Conservation (phyloP, 2,113 vertebrate genomes). For the Oenanthe melanoleuca region DNA sequence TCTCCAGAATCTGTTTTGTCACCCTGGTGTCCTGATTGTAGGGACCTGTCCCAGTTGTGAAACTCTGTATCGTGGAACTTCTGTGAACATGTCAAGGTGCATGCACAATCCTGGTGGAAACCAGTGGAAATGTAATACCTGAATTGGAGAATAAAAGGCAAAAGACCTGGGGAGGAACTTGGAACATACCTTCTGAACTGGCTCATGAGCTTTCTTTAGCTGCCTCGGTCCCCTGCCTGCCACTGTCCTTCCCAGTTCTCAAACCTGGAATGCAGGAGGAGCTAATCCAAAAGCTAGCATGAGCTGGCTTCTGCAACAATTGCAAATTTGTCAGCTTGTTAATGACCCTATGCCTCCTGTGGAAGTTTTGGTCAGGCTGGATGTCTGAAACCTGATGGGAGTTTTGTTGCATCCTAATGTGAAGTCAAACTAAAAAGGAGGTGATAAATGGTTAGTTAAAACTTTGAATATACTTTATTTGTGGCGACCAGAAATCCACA, state of each 20-base stretch:
- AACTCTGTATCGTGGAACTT: slow-evolving; percentile 84
- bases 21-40: slow-evolving; percentile 77
- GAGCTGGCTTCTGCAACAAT: background rate
- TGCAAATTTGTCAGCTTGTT: background rate
- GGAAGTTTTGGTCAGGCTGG: background rate
- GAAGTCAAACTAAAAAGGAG: background rate
- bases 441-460: background rate
- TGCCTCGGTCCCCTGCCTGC: slow-evolving; percentile 13
- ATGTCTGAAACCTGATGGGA: background rate
- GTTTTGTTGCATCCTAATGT: background rate
- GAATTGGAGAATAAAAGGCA: slow-evolving; percentile 81
- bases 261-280: background rate
- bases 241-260: background rate
- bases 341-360: background rate
- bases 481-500: background rate
- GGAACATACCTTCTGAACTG: slow-evolving; percentile 66
- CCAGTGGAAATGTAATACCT: slow-evolving; percentile 74
- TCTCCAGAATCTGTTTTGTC: slow-evolving; percentile 75
- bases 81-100: slow-evolving; percentile 87
- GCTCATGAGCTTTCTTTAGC: slow-evolving; percentile 56
- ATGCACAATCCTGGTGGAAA: slow-evolving; percentile 80
- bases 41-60: slow-evolving; percentile 78
- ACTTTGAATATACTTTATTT: background rate
- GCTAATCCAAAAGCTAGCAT: background rate
- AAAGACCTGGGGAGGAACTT: slow-evolving; percentile 72